Evolutionary conservation across 2,797 vertebrate species (phyloP).

Genomic region (Novumbra hubbsi): DNA sequence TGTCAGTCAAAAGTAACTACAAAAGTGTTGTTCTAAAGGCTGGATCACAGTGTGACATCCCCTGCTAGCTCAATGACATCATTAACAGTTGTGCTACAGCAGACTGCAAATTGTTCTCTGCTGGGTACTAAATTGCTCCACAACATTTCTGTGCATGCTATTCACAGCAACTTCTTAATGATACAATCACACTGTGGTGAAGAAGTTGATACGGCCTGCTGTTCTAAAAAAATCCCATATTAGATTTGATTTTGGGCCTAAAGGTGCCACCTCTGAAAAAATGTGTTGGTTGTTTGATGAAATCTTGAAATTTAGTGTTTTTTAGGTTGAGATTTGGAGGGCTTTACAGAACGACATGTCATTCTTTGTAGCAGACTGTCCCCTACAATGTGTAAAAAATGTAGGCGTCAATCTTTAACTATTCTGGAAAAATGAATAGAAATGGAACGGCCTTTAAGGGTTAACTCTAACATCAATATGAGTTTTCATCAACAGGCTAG

Average conservation of each 20-base stretch:
- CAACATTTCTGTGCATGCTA: constrained; percentile 46
- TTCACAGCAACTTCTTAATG: constrained; percentile 52
- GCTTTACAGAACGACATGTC: too few species aligned
- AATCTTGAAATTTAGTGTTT: too few species aligned
- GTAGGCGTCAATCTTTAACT: too few species aligned
- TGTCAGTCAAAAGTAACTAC: not conserved
- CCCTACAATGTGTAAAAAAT: too few species aligned
- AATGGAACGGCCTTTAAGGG: too few species aligned
- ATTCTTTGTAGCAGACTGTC: too few species aligned
- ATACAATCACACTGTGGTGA: constrained; percentile 52
- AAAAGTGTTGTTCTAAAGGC: not conserved
- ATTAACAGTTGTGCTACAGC: constrained; percentile 26
- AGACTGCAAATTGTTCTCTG: constrained; percentile 57
- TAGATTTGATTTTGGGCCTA: too few species aligned
- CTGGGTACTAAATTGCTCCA: constrained; percentile 58
- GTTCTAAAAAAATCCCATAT: constrained; percentile 19
- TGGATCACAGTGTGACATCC: not conserved
- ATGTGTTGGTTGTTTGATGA: too few species aligned
- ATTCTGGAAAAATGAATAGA: too few species aligned
- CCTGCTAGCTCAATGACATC: not conserved
- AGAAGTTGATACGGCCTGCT: constrained; percentile 33
- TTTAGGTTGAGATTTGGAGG: too few species aligned
- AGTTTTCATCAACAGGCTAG: constrained; percentile 11
- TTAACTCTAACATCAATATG: not conserved
- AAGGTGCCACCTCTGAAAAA: too few species aligned